These are phyloP conservation scores for Penaeus japonicus DNA, from an alignment of 1,140 invertebrate species.

Conservation along the genomic window DNA sequence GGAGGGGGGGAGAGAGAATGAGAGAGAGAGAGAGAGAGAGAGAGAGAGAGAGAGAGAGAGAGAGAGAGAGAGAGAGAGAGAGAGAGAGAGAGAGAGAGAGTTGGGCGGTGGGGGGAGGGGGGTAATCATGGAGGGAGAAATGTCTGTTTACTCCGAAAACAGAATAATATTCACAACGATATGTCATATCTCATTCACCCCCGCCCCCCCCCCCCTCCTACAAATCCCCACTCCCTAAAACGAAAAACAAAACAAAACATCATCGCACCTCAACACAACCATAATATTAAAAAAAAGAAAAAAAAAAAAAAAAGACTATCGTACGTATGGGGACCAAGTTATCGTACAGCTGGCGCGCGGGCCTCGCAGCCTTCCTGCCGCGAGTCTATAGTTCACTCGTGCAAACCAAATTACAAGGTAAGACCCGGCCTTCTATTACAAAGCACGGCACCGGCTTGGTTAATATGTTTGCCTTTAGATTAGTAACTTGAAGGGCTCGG, in stretches of 20 bases:
- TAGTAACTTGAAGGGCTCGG: background rate
- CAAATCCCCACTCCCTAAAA: too few species aligned
- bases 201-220: too few species aligned
- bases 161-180: too few species aligned
- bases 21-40: background rate
- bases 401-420: background rate
- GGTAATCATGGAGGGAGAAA: too few species aligned
- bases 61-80: too few species aligned
- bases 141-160: too few species aligned
- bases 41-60: background rate
- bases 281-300: background rate
- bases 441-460: background rate
- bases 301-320: background rate
- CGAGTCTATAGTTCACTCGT: background rate
- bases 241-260: too few species aligned
- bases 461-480: conserved; percentile 12
- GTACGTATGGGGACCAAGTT: background rate
- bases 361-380: background rate
- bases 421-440: background rate
- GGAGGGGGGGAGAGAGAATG: too few species aligned
- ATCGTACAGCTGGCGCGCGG: background rate
- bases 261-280: background rate
- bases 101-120: too few species aligned
- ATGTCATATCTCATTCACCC: too few species aligned
- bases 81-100: too few species aligned